Evolutionary conservation across 1,140 invertebrate genomes (phyloP), one percentile per base, ranked within the genome.

Genomic region (Drosophila jambulina): DNA sequence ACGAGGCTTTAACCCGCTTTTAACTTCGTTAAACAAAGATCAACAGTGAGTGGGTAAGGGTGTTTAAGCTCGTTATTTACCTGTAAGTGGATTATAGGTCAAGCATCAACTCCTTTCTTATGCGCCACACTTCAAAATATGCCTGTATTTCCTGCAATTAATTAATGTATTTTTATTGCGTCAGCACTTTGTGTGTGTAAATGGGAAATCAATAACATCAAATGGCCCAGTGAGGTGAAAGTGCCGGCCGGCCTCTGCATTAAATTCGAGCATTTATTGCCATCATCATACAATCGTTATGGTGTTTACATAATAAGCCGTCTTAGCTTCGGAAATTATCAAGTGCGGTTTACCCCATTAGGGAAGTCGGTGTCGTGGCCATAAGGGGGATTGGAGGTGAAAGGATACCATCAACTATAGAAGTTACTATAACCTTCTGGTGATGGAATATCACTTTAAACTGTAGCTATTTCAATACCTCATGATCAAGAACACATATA

Each of bases 111-210:
- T 57, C 17, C 34, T 42, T 57, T 57, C 54, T 57, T 57, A 57
- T 42, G 54, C 34, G 34, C 17, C 54, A 25, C 54, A 40, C 54
- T 40, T 57, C 54, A 25, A 57, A 23, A n/a, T 57, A 2, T 36
- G 5, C 17, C 17, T 25, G 36, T 17, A n/a, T 56, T 32, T 34
- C 8, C 19, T n/a, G 29, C 29, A 54, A 57, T 57, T 57, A 43
- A 57, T 57, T 43, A 25, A 42, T 42, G 54, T 43, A 42, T 42
- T 57, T 57, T 57, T 43, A 57, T 57, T 43, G 54, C 54, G 53
- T 56, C 53, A 56, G 34, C 53, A 17, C 10, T 19, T 19, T 32
- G 27, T 32, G 49, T 38, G 21, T 38, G 53, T 38, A 56, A 25
- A 38, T 56, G 53, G 15, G 53, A 56, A 56, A 56, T 56, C 34